Evolutionary conservation across 2,113 vertebrate species (phyloP).

Genomic region (Megaleporinus macrocephalus): DNA sequence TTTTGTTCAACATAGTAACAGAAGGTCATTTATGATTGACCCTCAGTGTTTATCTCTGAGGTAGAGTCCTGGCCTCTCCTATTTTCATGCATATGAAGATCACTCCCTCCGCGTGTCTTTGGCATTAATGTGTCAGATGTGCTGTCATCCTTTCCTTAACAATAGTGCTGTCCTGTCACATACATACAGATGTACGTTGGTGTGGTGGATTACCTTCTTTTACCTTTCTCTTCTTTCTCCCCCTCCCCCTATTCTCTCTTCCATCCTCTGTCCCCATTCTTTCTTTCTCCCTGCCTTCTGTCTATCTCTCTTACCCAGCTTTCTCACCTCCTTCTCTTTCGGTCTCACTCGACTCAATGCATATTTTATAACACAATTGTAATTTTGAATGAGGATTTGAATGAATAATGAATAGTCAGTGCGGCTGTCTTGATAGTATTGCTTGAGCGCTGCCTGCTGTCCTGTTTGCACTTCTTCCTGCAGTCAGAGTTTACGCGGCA

Average conservation of each 20-base stretch:
- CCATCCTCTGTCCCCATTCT: background rate
- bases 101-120: background rate
- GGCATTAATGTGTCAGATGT: background rate
- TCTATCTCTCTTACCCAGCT: background rate
- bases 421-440: conserved; percentile 37
- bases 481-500: background rate
- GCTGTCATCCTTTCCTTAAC: background rate
- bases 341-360: conserved; percentile 34
- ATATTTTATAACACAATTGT: conserved; percentile 61
- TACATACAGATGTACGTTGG: background rate
- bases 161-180: background rate
- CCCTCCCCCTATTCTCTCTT: background rate
- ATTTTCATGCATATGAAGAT: background rate
- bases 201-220: conserved; percentile 16
- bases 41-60: background rate
- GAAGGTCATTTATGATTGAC: background rate
- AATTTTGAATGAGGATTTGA: conserved; percentile 57
- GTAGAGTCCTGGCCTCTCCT: background rate
- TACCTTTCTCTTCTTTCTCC: background rate
- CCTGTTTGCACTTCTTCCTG: conserved; percentile 27
- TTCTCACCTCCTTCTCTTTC: background rate
- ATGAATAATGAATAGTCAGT: conserved; percentile 61
- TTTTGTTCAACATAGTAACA: background rate
- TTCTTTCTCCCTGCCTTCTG: background rate
- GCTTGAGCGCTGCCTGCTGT: conserved; percentile 17